Percentiles rank a stretch among this genome's conserved stretches.
Conservation (phyloP, 2,113 vertebrate species). For the Heliornis fulica region DNA sequence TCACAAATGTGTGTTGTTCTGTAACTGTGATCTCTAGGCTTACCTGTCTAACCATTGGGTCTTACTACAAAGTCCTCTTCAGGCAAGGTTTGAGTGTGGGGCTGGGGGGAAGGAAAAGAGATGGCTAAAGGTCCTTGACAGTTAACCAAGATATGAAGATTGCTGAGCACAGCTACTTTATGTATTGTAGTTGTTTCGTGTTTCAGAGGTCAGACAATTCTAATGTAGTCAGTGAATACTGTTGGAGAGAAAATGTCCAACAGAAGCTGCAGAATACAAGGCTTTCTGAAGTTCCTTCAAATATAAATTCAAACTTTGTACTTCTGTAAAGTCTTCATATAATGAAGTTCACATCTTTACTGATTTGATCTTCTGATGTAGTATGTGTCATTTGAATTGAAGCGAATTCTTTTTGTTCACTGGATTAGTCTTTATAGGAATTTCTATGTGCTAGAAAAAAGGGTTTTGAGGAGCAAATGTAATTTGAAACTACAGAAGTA, state of each 20-base stretch:
- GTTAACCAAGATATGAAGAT: not conserved
- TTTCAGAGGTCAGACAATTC: not conserved
- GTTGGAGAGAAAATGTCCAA: not conserved
- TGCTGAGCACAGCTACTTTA: not conserved
- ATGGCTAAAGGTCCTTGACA: not conserved
- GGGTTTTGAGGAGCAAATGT: not conserved
- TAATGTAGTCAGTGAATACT: not conserved
- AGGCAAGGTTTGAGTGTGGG: not conserved
- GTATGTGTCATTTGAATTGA: not conserved
- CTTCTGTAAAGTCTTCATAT: not conserved
- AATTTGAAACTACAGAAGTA: not conserved
- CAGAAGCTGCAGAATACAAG: not conserved
- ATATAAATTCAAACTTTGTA: not conserved
- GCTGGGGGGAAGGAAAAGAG: not conserved
- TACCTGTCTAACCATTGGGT: not conserved
- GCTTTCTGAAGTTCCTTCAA: not conserved
- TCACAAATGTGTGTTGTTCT: not conserved
- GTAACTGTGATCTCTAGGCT: not conserved
- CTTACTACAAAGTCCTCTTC: not conserved
- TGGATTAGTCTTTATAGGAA: not conserved
- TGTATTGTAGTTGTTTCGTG: not conserved
- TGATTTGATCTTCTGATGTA: not conserved
- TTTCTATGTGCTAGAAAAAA: not conserved
- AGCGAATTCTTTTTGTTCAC: not conserved
- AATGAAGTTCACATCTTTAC: not conserved